Conservation (phyloP, 1,140 invertebrate genomes). For the Drusus annulatus region DNA sequence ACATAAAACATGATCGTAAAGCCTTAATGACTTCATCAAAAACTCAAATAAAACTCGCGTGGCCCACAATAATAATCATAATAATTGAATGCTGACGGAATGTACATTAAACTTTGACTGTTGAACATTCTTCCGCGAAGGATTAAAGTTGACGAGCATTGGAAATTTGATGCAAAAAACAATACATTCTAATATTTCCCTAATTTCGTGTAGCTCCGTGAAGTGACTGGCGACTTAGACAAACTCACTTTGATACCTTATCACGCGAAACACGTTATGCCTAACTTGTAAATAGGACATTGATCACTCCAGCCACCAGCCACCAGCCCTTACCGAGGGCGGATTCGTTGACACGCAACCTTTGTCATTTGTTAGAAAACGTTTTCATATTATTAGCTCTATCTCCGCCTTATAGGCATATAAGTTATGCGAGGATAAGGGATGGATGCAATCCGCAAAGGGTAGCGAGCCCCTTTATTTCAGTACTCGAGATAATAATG, state of each 20-base stretch:
- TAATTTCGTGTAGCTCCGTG: slow-evolving; percentile 35
- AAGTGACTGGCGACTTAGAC: slow-evolving; percentile 42
- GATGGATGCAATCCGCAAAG: slow-evolving; percentile 25
- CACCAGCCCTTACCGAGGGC: slow-evolving; percentile 46
- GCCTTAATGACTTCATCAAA: slow-evolving; percentile 39
- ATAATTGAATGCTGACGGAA: slow-evolving; percentile 33
- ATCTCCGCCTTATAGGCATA: slow-evolving; percentile 18
- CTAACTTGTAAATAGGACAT: slow-evolving; percentile 54
- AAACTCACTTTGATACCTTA: slow-evolving; percentile 53
- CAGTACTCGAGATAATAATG: slow-evolving; percentile 33
- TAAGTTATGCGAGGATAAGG: background rate
- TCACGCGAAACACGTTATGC: slow-evolving; percentile 53
- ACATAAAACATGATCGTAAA: slow-evolving; percentile 22
- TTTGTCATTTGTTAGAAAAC: slow-evolving; percentile 51
- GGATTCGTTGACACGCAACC: slow-evolving; percentile 54
- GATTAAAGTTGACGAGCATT: slow-evolving; percentile 16
- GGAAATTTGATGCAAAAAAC: slow-evolving; percentile 24
- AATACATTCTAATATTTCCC: slow-evolving; percentile 38
- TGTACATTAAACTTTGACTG: slow-evolving; percentile 25
- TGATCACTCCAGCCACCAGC: slow-evolving; percentile 47
- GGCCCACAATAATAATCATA: slow-evolving; percentile 27
- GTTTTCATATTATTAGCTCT: slow-evolving; percentile 49
- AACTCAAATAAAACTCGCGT: slow-evolving; percentile 40
- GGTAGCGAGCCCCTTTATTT: slow-evolving; percentile 24
- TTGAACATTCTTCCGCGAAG: slow-evolving; percentile 24